Evolutionary conservation across 2,113 vertebrate species (phyloP).

Genomic region (Pseudorectes ferrugineus): DNA sequence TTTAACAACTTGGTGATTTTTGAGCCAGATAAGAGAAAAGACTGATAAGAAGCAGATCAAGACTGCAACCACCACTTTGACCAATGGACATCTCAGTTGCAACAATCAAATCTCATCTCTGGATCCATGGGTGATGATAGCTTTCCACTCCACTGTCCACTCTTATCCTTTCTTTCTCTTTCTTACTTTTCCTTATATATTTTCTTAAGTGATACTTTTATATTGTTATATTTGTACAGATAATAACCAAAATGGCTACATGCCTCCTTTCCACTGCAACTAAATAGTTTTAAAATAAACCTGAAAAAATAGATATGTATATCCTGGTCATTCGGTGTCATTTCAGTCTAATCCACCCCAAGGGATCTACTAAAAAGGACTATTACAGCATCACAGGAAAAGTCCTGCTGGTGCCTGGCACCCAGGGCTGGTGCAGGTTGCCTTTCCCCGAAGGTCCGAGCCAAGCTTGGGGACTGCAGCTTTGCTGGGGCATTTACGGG

Average conservation of each 20-base stretch:
- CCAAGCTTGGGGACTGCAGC: background rate
- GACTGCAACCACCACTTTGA: background rate
- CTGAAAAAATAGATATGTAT: background rate
- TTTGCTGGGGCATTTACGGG: background rate
- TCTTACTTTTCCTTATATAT: background rate
- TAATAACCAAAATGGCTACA: background rate
- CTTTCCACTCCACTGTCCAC: background rate
- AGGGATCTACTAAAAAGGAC: background rate
- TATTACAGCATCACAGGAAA: background rate
- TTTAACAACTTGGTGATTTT: no score
- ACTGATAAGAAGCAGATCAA: background rate
- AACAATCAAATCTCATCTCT: background rate
- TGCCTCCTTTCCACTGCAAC: background rate
- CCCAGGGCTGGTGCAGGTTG: background rate
- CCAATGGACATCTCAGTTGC: background rate
- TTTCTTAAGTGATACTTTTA: background rate
- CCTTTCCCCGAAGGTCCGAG: rapidly evolving
- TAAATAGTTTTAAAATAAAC: background rate
- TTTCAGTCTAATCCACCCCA: background rate
- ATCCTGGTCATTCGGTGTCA: background rate
- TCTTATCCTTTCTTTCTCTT: background rate
- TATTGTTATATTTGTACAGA: background rate
- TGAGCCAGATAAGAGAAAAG: background rate
- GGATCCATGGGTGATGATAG: rapidly evolving
- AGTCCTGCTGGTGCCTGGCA: background rate